Base-by-base conservation (phyloP, 2,113 vertebrate species). In the Ardeotis arabs region DNA sequence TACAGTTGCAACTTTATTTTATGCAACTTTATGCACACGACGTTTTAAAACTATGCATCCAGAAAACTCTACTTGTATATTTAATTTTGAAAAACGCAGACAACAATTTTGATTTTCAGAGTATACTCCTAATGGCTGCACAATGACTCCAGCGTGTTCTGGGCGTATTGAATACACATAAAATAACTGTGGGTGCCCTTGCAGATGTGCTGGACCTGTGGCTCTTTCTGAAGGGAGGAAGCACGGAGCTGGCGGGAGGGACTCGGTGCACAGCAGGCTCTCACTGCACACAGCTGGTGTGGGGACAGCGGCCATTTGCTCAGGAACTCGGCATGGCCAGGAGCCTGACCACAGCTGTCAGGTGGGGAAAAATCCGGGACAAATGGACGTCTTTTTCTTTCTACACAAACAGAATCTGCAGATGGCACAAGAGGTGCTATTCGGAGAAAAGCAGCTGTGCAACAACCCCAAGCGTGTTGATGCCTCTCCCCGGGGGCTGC, bases 201-300 rank as follows among this genome's bases (percentile, higher is more conserved):
- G 15, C 6, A 2, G 7, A 33, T 0, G 33, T 1, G 35, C 5
- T 3, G 14, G 29, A 41, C 12, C 3, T 3, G 35, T 3, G 41
- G 17, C 28, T 33, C 27, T 2, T 58, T 6, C 13, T 1, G 52
- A 44, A 8, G 4, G 4, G 58, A 6, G 7, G 52, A 14, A 19
- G 37, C 39, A 17, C 7, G 17, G 35, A 55, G 20, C 28, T 21
- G 0, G 1, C 4, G 10, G 47, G 17, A 5, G 10, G 47, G 17
- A 5, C 37, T 7, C 1, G 1, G 13, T 0, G 3, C 0, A 0
- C 19, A 7, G 13, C 0, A 9, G 20, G 35, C 2, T 1, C 68
- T 9, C 7, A 2, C 3, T 25, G 13, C 39, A 5, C 60, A 5
- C 24, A 10, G 47, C 22, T 3, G 15, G 12, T 1, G 5, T 6